A percentile compares a stretch with the other conserved stretches of the same genome.
These are phyloP conservation scores for Balanococcus diminutus DNA, from an alignment of 2,888 invertebrate genomes.

Conservation along the genomic window DNA sequence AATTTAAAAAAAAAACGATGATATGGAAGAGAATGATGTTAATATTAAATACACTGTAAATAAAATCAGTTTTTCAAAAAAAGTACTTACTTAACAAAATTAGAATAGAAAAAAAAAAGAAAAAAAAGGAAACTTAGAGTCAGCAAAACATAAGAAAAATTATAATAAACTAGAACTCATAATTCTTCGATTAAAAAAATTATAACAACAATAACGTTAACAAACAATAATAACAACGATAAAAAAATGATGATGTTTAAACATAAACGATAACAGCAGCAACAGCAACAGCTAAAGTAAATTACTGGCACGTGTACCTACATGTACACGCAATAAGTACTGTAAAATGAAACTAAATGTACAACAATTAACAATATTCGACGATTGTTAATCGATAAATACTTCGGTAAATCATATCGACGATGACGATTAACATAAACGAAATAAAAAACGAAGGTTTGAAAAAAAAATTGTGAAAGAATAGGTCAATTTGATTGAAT, in stretches of 20 bases:
- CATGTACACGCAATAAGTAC: not conserved
- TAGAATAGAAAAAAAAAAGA: not conserved
- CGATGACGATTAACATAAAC: not conserved
- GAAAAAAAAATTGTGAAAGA: not conserved
- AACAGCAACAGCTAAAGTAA: not conserved
- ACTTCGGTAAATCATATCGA: not conserved
- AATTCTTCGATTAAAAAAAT: not conserved
- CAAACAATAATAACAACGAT: slow-evolving; percentile 11
- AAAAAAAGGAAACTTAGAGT: not conserved
- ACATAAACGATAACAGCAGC: not conserved
- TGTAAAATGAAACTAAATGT: not conserved
- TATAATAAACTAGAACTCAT: not conserved
- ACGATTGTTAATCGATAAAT: not conserved
- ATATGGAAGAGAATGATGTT: not conserved
- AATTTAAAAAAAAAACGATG: not conserved
- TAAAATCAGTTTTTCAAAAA: not conserved
- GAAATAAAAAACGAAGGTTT: not conserved
- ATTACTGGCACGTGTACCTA: not conserved
- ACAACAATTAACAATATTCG: not conserved
- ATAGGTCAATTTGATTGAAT: not conserved
- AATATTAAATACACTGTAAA: not conserved
- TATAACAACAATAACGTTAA: slow-evolving; percentile 6
- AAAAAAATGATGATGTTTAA: not conserved
- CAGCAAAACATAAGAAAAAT: not conserved
- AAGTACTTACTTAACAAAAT: no score